Evolutionary conservation across 2,797 vertebrate genomes (phyloP).

Genomic region (Melanogrammus aeglefinus): DNA sequence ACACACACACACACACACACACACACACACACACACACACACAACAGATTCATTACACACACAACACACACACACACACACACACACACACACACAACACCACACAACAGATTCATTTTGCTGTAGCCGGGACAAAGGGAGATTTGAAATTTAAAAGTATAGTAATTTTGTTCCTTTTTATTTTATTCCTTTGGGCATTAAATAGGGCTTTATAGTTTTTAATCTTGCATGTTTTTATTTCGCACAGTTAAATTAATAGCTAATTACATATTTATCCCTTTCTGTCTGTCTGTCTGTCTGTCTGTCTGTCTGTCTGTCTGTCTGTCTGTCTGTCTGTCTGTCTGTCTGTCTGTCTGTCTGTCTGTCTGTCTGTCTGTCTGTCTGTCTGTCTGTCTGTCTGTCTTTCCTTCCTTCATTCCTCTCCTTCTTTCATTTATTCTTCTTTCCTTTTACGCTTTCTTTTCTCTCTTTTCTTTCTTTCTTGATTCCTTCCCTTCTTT

Average conservation of each 20-base stretch:
- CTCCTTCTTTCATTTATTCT: not conserved
- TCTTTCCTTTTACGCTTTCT: not conserved
- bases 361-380: too few relatives aligned
- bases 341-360: too few relatives aligned
- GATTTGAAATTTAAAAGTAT: not conserved
- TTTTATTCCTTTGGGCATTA: not conserved
- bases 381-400: too few relatives aligned
- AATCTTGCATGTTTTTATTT: not conserved
- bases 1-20: not conserved
- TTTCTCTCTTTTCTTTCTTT: not conserved
- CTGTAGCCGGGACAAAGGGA: not conserved
- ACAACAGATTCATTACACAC: too few relatives aligned
- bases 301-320: too few relatives aligned
- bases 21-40: too few relatives aligned
- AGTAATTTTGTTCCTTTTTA: not conserved
- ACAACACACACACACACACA: too few relatives aligned
- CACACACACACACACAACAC: not conserved
- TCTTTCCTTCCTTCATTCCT: not conserved
- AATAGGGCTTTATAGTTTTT: not conserved
- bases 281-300: too few relatives aligned
- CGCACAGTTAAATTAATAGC: not conserved
- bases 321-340: too few relatives aligned
- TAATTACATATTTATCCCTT: not conserved
- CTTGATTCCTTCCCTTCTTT: not conserved
- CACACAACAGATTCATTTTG: not conserved